A percentile compares a stretch with the other conserved stretches of the same genome.
Conservation (phyloP, 2,797 vertebrate species). For the Sciurus carolinensis region DNA sequence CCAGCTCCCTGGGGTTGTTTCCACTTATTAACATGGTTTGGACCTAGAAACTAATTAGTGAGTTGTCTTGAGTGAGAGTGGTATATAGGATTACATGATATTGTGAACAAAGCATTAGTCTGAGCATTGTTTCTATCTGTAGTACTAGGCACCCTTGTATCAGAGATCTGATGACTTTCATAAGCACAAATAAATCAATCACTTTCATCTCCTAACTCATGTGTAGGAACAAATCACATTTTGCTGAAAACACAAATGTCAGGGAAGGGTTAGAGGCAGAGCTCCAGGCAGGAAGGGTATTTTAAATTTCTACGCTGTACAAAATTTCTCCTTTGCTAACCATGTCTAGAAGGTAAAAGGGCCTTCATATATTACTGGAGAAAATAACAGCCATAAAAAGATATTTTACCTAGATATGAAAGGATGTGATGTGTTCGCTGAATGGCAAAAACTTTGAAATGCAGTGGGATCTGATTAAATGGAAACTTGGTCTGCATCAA, state of each 20-base stretch:
- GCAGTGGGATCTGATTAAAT: background rate
- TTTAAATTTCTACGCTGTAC: background rate
- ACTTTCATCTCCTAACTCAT: background rate
- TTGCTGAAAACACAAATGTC: slow-evolving; percentile 10
- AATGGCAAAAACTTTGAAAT: slow-evolving; percentile 52
- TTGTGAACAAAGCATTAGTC: background rate
- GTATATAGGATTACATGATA: background rate
- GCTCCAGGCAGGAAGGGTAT: background rate
- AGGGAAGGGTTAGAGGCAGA: background rate
- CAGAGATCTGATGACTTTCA: background rate
- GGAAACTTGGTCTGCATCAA: background rate
- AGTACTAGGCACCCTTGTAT: background rate
- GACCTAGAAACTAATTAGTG: background rate
- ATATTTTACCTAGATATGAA: background rate
- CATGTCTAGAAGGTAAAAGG: background rate
- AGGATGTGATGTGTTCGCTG: background rate
- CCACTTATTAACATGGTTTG: background rate
- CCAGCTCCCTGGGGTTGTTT: background rate
- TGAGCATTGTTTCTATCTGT: background rate
- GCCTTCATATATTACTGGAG: background rate
- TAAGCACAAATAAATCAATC: background rate
- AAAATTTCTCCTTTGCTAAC: slow-evolving; percentile 2
- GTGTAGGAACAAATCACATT: slow-evolving; percentile 24
- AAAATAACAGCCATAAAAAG: slow-evolving; percentile 54
- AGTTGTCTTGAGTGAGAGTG: background rate